Base-by-base conservation (phyloP, 2,888 invertebrate species). In the Alloscopus bannaensis region DNA sequence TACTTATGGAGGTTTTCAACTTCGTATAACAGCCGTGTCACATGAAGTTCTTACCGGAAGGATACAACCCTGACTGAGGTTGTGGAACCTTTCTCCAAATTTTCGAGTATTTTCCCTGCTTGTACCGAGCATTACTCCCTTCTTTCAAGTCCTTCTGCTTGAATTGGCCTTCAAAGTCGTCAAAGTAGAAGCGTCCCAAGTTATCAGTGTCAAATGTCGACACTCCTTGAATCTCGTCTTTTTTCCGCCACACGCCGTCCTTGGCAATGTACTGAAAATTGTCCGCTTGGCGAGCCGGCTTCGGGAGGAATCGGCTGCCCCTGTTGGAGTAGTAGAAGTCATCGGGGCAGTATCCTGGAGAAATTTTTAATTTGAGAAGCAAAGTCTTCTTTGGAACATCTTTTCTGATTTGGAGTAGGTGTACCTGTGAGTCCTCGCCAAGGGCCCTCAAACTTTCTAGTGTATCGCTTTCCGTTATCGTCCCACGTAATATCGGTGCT, bases 101-200 rank as follows among this genome's bases (percentile, higher is more conserved):
- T 22, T 66, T 69, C 0, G 81, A 69, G 36, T 47, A 79, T 45
- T 36, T 70, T 3, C 76, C 76, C 52, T 68, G 66, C 18, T 60
- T 60, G 20, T 68, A 76, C 40, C 50, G 45, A 4, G 60, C 26
- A 13, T 40, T n/a, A 13, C 18, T 45, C 1, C 24, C 28, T 22
- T 31, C 20, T 1, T 26, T 16, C 16, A 71, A 20, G 11, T 70
- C 71, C 40, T 78, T 65, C 16, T 52, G 65, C 28, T 70, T 70
- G 28, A 71, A 78, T 36, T 77, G 77, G 11, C 81, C 81, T n/a
- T 81, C 79, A 36, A 79, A 36, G 3, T 73, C 69, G 28, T 81
- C 81, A 31, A 81, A 81, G 26, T 70, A 81, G 18, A 40, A 71
- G 3, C 59, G 62, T 8, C 18, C 18, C 2, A 72, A 40, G 40